Conservation (phyloP, 2,888 invertebrate genomes). For the Bembecia ichneumoniformis region DNA sequence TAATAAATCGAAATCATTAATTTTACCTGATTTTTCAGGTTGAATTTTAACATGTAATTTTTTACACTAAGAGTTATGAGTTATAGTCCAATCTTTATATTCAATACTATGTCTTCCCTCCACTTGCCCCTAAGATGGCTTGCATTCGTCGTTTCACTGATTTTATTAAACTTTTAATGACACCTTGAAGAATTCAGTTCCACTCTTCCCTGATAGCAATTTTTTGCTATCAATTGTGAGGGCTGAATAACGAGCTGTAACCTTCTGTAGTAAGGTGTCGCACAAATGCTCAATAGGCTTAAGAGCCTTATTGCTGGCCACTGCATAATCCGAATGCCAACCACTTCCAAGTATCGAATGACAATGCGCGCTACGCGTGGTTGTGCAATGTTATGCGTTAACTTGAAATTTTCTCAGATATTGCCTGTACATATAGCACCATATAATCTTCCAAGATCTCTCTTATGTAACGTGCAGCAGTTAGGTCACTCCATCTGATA, state of each 20-base stretch:
- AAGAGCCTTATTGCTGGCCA: slow-evolving; percentile 11
- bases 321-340: slow-evolving; percentile 8
- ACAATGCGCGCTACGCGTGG: not conserved
- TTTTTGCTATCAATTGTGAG: not conserved
- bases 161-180: too few species aligned
- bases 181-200: slow-evolving; percentile 5
- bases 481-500: not conserved
- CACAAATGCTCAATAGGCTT: slow-evolving; percentile 10
- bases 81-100: not conserved
- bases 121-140: slow-evolving; percentile 8
- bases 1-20: not conserved
- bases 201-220: slow-evolving; percentile 1
- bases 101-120: slow-evolving; percentile 6
- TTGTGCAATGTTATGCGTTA: not conserved
- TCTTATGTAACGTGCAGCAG: slow-evolving; percentile 6
- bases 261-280: slow-evolving; percentile 4
- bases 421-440: slow-evolving; percentile 6
- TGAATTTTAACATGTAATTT: not conserved
- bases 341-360: slow-evolving; percentile 4
- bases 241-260: not conserved
- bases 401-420: slow-evolving; percentile 2
- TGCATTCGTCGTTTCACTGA: slow-evolving; percentile 8
- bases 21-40: not conserved
- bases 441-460: slow-evolving; percentile 8
- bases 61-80: not conserved